A percentile compares a stretch with the other conserved stretches of the same genome.
phyloP scores from a whole-genome alignment of 2,888 invertebrate species.

The Rhaphigaster nebulosa region DNA sequence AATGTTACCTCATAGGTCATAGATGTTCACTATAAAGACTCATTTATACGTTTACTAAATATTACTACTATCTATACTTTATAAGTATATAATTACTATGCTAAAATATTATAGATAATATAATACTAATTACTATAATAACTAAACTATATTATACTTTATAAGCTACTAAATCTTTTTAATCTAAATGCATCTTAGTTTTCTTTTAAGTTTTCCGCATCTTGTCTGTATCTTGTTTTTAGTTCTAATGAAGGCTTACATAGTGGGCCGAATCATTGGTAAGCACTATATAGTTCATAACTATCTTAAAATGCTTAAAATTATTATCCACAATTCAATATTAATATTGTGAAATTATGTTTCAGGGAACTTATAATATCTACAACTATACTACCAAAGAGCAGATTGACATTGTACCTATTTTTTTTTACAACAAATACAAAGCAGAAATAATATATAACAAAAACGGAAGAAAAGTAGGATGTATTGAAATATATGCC shows the following conservation, averaged over 20 bases:
- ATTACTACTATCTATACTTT: too few species aligned
- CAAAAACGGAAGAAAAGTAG: neutral
- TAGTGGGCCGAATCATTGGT: neutral
- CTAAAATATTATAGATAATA: too few species aligned
- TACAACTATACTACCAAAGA: conserved; percentile 10
- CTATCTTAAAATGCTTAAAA: neutral
- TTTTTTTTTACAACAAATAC: conserved; percentile 25
- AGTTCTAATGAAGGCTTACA: neutral
- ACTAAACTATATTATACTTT: too few species aligned
- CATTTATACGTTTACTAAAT: too few species aligned
- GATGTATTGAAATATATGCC: neutral
- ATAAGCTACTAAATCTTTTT: too few species aligned
- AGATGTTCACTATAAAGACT: too few species aligned
- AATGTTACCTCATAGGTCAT: too few species aligned
- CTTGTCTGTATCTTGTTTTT: too few species aligned
- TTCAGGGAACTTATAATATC: conserved; percentile 29
- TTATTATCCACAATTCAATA: neutral
- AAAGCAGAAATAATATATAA: conserved; percentile 7
- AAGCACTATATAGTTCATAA: neutral
- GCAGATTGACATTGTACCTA: neutral
- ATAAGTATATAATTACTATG: too few species aligned
- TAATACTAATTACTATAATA: too few species aligned
- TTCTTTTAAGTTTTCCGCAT: too few species aligned
- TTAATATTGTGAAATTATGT: neutral
- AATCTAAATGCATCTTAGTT: too few species aligned